Conservation (phyloP, 92 coral and sea anemone genomes). For the Montipora capitata region DNA sequence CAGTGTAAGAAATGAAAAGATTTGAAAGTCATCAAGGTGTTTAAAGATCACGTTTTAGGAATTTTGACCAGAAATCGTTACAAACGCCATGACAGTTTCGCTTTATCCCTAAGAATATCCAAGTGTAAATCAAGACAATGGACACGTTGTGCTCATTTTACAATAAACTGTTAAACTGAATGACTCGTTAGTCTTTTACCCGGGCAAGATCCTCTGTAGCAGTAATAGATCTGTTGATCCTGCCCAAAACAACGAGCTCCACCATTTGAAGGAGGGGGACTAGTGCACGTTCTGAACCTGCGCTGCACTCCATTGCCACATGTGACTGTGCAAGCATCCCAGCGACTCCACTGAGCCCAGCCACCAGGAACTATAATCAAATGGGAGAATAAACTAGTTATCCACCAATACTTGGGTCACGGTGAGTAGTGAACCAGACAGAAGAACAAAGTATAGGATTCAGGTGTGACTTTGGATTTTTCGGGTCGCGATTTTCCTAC, state of each 20-base stretch:
- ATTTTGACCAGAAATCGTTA: too few species aligned
- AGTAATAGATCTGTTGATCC: not conserved
- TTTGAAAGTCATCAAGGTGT: too few species aligned
- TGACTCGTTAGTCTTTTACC: slow-evolving; percentile 1
- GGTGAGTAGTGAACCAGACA: too few species aligned
- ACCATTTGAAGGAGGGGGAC: slow-evolving; percentile 40
- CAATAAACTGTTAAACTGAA: not conserved
- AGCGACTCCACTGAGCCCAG: slow-evolving; percentile 44
- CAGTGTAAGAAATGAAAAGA: too few species aligned
- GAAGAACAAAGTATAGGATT: too few species aligned
- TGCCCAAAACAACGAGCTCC: slow-evolving; percentile 28
- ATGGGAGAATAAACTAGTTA: not conserved
- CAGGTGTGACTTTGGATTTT: too few species aligned
- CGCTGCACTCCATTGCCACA: slow-evolving; percentile 48
- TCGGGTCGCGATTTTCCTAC: too few species aligned
- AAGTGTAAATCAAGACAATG: too few species aligned
- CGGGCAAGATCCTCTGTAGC: slow-evolving; percentile 19
- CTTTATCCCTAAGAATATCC: too few species aligned
- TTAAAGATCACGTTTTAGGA: too few species aligned
- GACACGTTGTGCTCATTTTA: too few species aligned
- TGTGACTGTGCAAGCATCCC: slow-evolving; percentile 57
- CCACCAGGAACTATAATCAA: slow-evolving; percentile 22
- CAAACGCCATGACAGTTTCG: too few species aligned
- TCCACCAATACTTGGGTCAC: not conserved
- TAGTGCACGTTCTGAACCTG: slow-evolving; percentile 42